A percentile compares a stretch with the other conserved stretches of the same genome.
Evolutionary conservation across 2,113 vertebrate species (phyloP).

Genomic region (Elephas maximus): DNA sequence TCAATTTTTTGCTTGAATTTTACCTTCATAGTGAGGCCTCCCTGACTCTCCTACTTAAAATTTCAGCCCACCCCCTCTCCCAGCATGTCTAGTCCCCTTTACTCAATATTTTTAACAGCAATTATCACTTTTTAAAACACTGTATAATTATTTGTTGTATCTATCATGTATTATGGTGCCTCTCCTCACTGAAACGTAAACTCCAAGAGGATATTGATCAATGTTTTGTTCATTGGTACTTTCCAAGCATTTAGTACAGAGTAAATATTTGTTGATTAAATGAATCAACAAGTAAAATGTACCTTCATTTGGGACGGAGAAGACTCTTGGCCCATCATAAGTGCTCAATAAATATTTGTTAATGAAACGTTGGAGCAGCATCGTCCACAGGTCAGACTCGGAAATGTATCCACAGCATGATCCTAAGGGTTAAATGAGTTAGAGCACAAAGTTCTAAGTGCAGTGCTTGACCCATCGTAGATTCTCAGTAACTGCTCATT

Average conservation of each 20-base stretch:
- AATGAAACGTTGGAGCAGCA: background rate
- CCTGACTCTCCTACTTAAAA: background rate
- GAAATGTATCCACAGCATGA: background rate
- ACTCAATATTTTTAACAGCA: background rate
- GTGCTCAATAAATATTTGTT: conserved; percentile 26
- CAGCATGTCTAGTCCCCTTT: background rate
- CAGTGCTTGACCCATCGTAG: background rate
- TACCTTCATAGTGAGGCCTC: background rate
- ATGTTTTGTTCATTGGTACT: conserved; percentile 23
- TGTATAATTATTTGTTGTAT: background rate
- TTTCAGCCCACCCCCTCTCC: background rate
- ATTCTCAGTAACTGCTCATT: background rate
- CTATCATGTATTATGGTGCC: background rate
- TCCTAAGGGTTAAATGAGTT: background rate
- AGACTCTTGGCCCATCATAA: background rate
- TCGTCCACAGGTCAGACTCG: background rate
- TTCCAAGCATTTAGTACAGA: background rate
- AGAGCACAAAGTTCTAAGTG: background rate
- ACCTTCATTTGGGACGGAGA: background rate
- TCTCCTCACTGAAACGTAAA: conserved; percentile 34
- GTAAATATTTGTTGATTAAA: background rate
- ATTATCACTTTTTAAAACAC: background rate
- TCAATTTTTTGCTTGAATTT: background rate
- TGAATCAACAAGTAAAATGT: background rate
- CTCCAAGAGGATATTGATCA: background rate